These are phyloP conservation scores for Toxonevra muliebris DNA, from an alignment of 2,888 invertebrate species.

Conservation along the genomic window DNA sequence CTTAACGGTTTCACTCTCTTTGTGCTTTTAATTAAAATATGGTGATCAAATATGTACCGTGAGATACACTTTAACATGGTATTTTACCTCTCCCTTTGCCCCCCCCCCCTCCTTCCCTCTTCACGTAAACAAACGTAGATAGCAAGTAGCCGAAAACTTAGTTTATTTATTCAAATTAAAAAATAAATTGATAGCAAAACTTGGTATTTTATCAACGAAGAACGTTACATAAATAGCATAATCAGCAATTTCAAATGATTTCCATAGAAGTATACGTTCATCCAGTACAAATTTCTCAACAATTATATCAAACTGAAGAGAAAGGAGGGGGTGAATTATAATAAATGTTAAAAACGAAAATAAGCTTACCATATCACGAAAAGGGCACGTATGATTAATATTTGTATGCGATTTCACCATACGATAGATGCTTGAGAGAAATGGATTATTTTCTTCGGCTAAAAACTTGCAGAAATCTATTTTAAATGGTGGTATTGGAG, in stretches of 20 bases:
- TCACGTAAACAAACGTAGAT: too few species aligned
- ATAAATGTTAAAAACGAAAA: background rate
- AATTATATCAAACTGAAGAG: too few species aligned
- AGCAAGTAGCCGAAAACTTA: too few species aligned
- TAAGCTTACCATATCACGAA: background rate
- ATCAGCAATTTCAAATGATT: background rate
- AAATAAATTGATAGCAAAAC: background rate
- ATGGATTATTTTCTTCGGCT: conserved; percentile 51
- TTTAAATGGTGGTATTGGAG: conserved; percentile 47
- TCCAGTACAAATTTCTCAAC: background rate
- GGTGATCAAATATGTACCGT: too few species aligned
- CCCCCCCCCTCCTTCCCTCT: too few species aligned
- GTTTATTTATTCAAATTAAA: too few species aligned
- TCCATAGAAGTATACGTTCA: background rate
- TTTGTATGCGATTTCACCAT: background rate
- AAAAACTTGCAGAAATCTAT: conserved; percentile 49
- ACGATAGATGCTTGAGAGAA: conserved; percentile 36
- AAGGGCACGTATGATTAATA: conserved; percentile 8
- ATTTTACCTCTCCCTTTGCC: too few species aligned
- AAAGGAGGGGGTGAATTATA: too few species aligned
- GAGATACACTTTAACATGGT: too few species aligned
- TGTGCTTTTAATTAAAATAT: too few species aligned
- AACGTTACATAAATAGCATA: background rate
- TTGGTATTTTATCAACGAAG: background rate
- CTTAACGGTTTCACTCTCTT: too few species aligned